phyloP scores from a whole-genome alignment of 2,888 invertebrate species.

The Hypomecis atomaria region DNA sequence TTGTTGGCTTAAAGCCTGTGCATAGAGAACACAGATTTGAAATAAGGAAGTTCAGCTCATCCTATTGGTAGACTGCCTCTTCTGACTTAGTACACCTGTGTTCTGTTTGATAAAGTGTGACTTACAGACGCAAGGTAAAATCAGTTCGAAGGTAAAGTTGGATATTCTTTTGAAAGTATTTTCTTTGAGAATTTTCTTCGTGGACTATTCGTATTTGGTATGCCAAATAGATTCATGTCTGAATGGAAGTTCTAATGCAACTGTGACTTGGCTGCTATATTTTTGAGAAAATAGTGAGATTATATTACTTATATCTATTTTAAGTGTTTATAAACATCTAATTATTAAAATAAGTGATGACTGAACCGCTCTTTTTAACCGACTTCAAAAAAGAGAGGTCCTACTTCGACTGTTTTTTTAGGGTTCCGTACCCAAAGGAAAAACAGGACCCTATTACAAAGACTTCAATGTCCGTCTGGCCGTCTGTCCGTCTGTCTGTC shows the following conservation, averaged over 20 bases:
- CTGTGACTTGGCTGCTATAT: not conserved
- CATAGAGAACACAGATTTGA: conserved; percentile 73
- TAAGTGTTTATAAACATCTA: too few relatives aligned
- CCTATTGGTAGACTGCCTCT: conserved; percentile 59
- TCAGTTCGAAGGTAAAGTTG: conserved; percentile 15
- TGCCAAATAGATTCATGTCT: not conserved
- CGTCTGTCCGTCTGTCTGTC: too few relatives aligned
- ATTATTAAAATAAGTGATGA: too few relatives aligned
- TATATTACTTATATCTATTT: too few relatives aligned
- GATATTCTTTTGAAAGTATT: conserved; percentile 13
- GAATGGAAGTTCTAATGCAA: not conserved
- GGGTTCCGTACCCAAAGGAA: too few relatives aligned
- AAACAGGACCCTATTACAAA: too few relatives aligned
- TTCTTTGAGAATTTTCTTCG: not conserved
- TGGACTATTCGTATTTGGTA: not conserved
- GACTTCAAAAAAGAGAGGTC: too few relatives aligned
- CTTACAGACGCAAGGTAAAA: conserved; percentile 18
- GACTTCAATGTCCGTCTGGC: too few relatives aligned
- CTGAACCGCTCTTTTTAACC: too few relatives aligned
- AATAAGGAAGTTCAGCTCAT: conserved; percentile 70
- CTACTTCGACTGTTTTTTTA: too few relatives aligned
- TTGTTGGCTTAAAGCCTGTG: conserved; percentile 56
- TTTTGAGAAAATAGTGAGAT: not conserved
- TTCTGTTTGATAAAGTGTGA: conserved; percentile 32
- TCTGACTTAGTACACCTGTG: conserved; percentile 46